Percentiles rank a stretch among this genome's conserved stretches.
Conservation (phyloP, 2,113 vertebrate species). For the Bubalus kerabau region DNA sequence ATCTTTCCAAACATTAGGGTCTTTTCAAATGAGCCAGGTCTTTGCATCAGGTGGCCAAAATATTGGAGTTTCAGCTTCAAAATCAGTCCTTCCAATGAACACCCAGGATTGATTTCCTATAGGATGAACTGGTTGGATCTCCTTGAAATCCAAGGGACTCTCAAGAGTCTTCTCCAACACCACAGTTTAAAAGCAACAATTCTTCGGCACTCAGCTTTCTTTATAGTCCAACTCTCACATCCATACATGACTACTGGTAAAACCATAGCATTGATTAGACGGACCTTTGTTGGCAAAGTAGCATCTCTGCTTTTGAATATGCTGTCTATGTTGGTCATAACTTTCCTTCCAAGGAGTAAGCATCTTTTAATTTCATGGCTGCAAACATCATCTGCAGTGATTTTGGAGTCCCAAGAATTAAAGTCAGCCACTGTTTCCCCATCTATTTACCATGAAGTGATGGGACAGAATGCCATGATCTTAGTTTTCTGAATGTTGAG, state of each 20-base stretch:
- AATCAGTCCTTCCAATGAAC: background rate
- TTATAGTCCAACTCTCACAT: background rate
- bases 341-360: background rate
- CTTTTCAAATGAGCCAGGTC: background rate
- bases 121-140: background rate
- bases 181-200: background rate
- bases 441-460: background rate
- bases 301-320: background rate
- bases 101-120: background rate
- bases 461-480: background rate
- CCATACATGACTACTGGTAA: background rate
- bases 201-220: background rate
- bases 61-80: background rate
- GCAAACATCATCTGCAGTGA: background rate
- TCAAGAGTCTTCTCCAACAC: background rate
- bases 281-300: background rate
- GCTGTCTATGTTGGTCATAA: accelerated
- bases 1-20: background rate
- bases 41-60: background rate
- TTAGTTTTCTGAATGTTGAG: background rate
- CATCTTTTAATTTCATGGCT: background rate
- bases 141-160: background rate
- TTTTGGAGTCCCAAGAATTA: background rate
- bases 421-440: background rate
- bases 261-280: background rate